Percentiles rank a stretch among this genome's conserved stretches.
phyloP scores from a whole-genome alignment of 1,140 invertebrate species.

The Mactra quadrangularis region DNA sequence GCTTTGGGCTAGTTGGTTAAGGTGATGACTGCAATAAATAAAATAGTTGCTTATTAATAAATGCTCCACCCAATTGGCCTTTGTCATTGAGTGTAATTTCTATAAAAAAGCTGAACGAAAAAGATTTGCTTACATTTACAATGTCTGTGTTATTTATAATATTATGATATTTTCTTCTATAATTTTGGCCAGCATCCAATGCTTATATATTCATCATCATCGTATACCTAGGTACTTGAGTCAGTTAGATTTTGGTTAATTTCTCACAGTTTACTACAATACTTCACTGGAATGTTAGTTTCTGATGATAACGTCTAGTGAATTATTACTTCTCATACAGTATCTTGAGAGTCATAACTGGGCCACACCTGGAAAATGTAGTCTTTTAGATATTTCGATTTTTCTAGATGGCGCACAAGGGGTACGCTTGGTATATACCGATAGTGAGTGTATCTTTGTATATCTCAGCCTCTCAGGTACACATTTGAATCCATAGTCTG shows the following conservation, averaged over 20 bases:
- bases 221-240: conserved; percentile 30
- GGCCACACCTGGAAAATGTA: conserved; percentile 32
- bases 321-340: background rate
- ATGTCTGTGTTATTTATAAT: no score
- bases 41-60: no score
- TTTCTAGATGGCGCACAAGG: no score
- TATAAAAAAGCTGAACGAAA: no score
- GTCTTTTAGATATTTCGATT: no score
- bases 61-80: no score
- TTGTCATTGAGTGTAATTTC: no score
- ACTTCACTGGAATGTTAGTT: conserved; percentile 1
- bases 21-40: no score
- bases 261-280: conserved; percentile 12
- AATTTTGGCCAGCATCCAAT: conserved; percentile 9
- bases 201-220: background rate
- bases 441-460: background rate
- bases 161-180: background rate
- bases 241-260: conserved; percentile 1
- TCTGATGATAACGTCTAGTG: background rate
- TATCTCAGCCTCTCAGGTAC: background rate
- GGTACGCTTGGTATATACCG: background rate
- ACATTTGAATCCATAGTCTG: no score
- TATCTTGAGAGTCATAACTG: background rate
- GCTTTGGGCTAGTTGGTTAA: no score
- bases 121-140: no score